Conservation (phyloP, 1,140 invertebrate genomes). For the Pseudachorutes palmiensis region DNA sequence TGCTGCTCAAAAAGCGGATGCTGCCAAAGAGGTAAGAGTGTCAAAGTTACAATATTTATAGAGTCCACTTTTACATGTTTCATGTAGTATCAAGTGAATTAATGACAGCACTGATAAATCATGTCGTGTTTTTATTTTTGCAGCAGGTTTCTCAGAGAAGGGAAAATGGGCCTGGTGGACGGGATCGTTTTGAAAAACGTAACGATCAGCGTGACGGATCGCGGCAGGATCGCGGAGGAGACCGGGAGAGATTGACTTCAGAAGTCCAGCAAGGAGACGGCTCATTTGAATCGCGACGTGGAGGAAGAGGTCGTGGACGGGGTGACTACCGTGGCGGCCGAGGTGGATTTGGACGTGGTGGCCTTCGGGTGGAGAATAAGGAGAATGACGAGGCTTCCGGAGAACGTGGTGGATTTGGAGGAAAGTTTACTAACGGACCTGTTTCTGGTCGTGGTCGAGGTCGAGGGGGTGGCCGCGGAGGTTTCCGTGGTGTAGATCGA, state of each 20-base stretch:
- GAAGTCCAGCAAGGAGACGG: slow-evolving; percentile 23
- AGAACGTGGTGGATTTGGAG: slow-evolving; percentile 41
- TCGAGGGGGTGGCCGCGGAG: slow-evolving; percentile 47
- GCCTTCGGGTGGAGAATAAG: slow-evolving; percentile 47
- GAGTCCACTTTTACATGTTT: no score
- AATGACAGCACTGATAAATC: no score
- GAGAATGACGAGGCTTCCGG: slow-evolving; percentile 51
- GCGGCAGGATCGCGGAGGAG: slow-evolving; percentile 15
- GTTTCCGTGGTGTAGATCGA: slow-evolving; percentile 48
- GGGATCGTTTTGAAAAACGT: slow-evolving; percentile 8
- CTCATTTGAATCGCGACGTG: slow-evolving; percentile 20
- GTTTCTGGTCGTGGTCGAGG: slow-evolving; percentile 46
- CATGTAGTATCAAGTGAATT: no score
- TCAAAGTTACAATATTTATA: no score
- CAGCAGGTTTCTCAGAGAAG: not conserved
- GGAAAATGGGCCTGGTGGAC: slow-evolving; percentile 3
- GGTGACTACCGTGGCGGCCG: slow-evolving; percentile 41
- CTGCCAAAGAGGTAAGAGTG: slow-evolving; percentile 31
- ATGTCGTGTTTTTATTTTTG: not conserved
- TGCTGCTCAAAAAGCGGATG: slow-evolving; percentile 26
- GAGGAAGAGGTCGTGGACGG: slow-evolving; percentile 42
- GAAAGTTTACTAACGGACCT: slow-evolving; percentile 43
- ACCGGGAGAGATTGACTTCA: not conserved
- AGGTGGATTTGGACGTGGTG: slow-evolving; percentile 46
- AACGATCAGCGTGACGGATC: not conserved